A percentile compares a stretch with the other conserved stretches of the same genome.
phyloP scores from a whole-genome alignment of 2,888 invertebrate genomes.

The Lithodes maja region DNA sequence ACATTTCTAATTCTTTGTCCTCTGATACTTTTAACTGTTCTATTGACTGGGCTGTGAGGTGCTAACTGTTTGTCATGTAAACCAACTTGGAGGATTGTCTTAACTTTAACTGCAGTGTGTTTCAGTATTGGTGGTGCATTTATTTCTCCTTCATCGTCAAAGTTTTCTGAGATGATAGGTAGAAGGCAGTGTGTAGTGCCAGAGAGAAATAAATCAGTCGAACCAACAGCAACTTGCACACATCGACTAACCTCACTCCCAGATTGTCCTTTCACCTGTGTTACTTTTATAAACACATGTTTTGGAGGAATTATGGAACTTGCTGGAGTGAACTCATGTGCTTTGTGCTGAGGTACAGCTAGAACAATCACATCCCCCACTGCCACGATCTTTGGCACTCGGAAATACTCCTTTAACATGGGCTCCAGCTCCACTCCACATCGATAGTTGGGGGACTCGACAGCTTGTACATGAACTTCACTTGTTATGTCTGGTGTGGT shows the following conservation, averaged over 20 bases:
- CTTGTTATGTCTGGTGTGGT: conserved; percentile 33
- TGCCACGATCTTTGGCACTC: conserved; percentile 48
- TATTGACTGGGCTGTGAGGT: not conserved
- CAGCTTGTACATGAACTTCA: conserved; percentile 48
- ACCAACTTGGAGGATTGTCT: conserved; percentile 25
- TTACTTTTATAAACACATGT: conserved; percentile 41
- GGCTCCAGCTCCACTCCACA: conserved; percentile 39
- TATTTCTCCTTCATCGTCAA: conserved; percentile 25
- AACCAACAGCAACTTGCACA: conserved; percentile 18
- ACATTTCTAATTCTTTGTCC: not conserved
- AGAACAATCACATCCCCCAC: conserved; percentile 41
- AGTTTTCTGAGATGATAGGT: conserved; percentile 11
- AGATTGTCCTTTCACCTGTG: conserved; percentile 11
- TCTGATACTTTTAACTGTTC: not conserved
- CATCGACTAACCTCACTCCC: conserved; percentile 33
- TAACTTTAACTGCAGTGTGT: conserved; percentile 1
- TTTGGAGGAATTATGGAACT: conserved; percentile 48
- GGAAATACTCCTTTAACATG: conserved; percentile 55
- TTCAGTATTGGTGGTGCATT: conserved; percentile 49
- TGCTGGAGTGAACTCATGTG: conserved; percentile 36
- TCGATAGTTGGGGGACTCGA: conserved; percentile 53
- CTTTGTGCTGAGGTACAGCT: conserved; percentile 47
- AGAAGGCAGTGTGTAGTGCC: conserved; percentile 36
- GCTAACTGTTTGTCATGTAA: conserved; percentile 7
- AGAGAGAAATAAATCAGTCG: conserved; percentile 41